phyloP scores from a whole-genome alignment of 2,888 invertebrate species.

The Eupithecia tripunctaria region DNA sequence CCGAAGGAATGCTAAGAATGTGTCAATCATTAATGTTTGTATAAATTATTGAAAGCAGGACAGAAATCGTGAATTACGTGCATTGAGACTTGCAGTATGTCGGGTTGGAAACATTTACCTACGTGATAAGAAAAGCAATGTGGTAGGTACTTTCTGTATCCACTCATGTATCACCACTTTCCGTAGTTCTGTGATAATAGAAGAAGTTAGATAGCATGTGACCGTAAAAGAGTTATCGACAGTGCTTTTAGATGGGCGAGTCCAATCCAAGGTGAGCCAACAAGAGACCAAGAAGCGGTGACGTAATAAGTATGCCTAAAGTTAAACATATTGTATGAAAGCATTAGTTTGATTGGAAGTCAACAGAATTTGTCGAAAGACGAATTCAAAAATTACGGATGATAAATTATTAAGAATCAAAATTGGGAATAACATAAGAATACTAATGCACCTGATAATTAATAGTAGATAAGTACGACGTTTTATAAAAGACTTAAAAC shows the following conservation, averaged over 20 bases:
- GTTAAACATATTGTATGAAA: neutral
- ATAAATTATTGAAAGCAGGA: conserved; percentile 28
- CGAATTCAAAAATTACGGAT: neutral
- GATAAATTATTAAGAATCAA: neutral
- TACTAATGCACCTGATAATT: too few relatives aligned
- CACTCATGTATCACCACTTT: neutral
- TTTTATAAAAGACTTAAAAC: neutral
- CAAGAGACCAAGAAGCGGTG: neutral
- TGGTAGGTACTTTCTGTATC: neutral
- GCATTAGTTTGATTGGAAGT: neutral
- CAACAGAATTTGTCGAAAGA: neutral
- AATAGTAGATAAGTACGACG: neutral
- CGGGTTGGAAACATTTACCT: neutral
- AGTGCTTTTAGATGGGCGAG: neutral
- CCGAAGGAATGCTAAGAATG: conserved; percentile 35
- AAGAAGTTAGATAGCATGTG: neutral
- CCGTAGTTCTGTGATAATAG: neutral
- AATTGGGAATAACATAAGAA: neutral
- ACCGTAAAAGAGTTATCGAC: neutral
- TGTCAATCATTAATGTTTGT: conserved; percentile 38
- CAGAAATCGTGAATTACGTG: conserved; percentile 25
- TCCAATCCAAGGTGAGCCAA: conserved; percentile 3
- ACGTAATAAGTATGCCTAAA: neutral
- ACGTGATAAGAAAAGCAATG: neutral
- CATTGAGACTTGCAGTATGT: neutral